Conservation (phyloP, 2,113 vertebrate genomes). For the Mustela nigripes region DNA sequence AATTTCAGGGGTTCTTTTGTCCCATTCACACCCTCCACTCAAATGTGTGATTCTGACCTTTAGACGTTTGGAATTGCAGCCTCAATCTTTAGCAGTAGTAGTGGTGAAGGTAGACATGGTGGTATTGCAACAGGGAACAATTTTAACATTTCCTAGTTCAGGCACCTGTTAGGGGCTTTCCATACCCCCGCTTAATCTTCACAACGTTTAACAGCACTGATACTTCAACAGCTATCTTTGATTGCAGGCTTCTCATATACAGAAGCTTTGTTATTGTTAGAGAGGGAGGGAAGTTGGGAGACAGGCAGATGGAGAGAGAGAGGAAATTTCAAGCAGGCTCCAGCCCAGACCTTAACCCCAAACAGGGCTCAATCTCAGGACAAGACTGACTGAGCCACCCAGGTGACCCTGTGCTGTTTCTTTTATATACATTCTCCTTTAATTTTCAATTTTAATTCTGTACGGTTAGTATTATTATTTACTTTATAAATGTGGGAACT, state of each 20-base stretch:
- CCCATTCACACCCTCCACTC: too few species aligned
- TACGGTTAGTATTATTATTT: background rate
- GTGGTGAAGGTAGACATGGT: background rate
- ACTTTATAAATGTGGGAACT: background rate
- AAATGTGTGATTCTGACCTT: background rate
- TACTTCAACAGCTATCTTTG: background rate
- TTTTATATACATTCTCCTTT: background rate
- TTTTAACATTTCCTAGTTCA: background rate
- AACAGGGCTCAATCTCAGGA: background rate
- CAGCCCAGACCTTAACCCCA: background rate
- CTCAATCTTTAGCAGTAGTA: background rate
- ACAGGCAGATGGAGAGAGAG: background rate
- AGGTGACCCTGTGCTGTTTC: background rate
- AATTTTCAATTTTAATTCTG: background rate
- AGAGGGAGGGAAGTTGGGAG: background rate
- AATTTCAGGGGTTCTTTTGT: background rate
- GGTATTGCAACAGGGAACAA: background rate
- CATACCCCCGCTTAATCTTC: background rate
- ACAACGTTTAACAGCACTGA: background rate
- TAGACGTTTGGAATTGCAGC: background rate
- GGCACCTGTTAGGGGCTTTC: background rate
- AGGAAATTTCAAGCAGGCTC: background rate
- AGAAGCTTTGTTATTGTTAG: background rate
- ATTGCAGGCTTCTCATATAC: background rate
- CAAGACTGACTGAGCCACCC: background rate